phyloP scores from a whole-genome alignment of 2,797 vertebrate genomes.

The Rhinoraja longicauda region DNA sequence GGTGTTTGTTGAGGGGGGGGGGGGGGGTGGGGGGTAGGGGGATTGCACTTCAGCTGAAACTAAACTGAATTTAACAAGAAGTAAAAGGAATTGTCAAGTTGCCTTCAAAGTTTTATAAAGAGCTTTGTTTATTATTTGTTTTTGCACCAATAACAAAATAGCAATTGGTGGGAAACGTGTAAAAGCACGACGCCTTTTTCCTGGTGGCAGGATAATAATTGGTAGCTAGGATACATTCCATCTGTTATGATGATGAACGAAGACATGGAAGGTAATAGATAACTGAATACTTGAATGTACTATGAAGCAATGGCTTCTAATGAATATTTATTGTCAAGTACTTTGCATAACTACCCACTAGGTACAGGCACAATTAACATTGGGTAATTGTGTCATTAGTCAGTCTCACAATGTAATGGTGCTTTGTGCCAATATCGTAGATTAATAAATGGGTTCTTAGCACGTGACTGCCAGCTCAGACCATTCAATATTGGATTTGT shows the following conservation, averaged over 20 bases:
- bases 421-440: not conserved
- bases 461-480: constrained; percentile 20
- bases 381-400: constrained; percentile 37
- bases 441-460: constrained; percentile 13
- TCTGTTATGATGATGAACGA: constrained; percentile 6
- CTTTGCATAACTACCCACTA: constrained; percentile 36
- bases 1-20: no score
- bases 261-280: not conserved
- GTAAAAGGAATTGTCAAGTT: no score
- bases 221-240: not conserved
- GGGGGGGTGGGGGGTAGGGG: no score
- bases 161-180: not conserved
- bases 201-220: not conserved
- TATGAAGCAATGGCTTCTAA: constrained; percentile 26
- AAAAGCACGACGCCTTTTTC: not conserved
- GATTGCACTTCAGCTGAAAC: not conserved
- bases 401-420: not conserved
- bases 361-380: constrained; percentile 32
- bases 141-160: not conserved
- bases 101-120: not conserved
- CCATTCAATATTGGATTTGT: not conserved
- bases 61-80: not conserved
- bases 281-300: constrained; percentile 28
- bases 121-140: not conserved
- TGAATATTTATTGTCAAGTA: constrained; percentile 32